A percentile compares a stretch with the other conserved stretches of the same genome.
Conservation (phyloP, 2,888 invertebrate species). For the Lutraria lutraria region DNA sequence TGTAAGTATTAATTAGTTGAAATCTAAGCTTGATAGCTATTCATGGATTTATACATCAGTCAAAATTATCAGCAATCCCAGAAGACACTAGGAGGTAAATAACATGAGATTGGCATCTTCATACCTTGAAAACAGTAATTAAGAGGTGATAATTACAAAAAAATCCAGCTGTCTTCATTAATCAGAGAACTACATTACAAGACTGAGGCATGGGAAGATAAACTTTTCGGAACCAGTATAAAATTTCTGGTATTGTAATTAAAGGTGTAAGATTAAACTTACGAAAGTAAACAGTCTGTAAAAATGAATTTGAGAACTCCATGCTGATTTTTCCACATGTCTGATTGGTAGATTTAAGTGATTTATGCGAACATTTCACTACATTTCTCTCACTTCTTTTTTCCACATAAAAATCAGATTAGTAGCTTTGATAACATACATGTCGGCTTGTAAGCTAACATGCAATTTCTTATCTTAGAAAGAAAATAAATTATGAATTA, state of each 20-base stretch:
- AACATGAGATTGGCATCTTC: conserved; percentile 58
- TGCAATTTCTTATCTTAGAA: background rate
- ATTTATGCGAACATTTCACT: conserved; percentile 12
- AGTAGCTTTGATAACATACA: background rate
- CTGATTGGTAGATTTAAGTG: conserved; percentile 21
- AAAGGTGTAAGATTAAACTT: conserved; percentile 41
- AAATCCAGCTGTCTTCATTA: conserved; percentile 67
- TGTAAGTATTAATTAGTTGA: conserved; percentile 27
- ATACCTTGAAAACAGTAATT: conserved; percentile 62
- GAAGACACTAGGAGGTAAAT: conserved; percentile 44
- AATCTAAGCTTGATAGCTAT: conserved; percentile 39
- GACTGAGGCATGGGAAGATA: conserved; percentile 24
- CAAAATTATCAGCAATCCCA: conserved; percentile 56
- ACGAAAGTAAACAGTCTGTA: conserved; percentile 35
- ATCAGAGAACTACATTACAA: conserved; percentile 49
- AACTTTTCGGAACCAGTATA: background rate
- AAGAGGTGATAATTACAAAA: conserved; percentile 68
- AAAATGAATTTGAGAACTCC: background rate
- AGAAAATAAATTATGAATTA: conserved; percentile 27
- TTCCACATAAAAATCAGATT: conserved; percentile 16
- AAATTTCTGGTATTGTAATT: conserved; percentile 45
- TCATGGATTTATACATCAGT: conserved; percentile 47
- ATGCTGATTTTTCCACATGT: conserved; percentile 17
- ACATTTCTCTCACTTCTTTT: background rate
- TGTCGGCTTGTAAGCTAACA: background rate